Evolutionary conservation across 2,888 invertebrate genomes (phyloP).

Genomic region (Emmelina monodactyla): DNA sequence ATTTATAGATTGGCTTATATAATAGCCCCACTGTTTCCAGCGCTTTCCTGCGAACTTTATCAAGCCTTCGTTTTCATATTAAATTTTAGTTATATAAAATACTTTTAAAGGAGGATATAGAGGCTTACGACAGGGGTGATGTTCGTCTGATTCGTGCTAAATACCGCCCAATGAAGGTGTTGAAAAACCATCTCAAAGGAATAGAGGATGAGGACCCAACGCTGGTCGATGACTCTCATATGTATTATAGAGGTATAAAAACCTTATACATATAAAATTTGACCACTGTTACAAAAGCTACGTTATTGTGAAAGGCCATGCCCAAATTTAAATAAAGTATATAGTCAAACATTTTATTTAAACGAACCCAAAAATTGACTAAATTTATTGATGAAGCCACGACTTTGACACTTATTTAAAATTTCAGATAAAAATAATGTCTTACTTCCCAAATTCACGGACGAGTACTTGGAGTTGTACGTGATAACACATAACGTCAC

Average conservation of each 20-base stretch:
- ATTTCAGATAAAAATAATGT: constrained; percentile 42
- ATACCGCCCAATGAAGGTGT: constrained; percentile 54
- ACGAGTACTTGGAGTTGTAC: constrained; percentile 44
- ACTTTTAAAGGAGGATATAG: constrained; percentile 41
- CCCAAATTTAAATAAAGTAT: too few species aligned
- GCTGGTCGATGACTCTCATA: constrained; percentile 51
- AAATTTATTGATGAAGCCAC: too few species aligned
- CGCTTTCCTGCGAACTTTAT: too few species aligned
- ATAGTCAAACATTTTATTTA: too few species aligned
- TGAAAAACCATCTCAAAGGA: constrained; percentile 48
- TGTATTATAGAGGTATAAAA: constrained; percentile 48
- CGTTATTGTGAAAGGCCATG: too few species aligned
- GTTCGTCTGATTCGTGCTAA: constrained; percentile 50
- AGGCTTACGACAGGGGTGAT: constrained; percentile 43
- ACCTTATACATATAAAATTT: constrained; percentile 8
- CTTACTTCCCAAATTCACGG: constrained; percentile 44
- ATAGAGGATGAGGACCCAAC: constrained; percentile 46
- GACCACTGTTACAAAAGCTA: too few species aligned
- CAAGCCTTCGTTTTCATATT: too few species aligned
- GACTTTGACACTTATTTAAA: too few species aligned
- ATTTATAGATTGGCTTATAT: too few species aligned
- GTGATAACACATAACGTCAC: constrained; percentile 44
- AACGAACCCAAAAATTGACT: too few species aligned
- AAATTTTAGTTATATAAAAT: too few species aligned
- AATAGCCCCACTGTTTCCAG: too few species aligned